phyloP scores from a whole-genome alignment of 2,797 vertebrate genomes.

The Falco naumanni region DNA sequence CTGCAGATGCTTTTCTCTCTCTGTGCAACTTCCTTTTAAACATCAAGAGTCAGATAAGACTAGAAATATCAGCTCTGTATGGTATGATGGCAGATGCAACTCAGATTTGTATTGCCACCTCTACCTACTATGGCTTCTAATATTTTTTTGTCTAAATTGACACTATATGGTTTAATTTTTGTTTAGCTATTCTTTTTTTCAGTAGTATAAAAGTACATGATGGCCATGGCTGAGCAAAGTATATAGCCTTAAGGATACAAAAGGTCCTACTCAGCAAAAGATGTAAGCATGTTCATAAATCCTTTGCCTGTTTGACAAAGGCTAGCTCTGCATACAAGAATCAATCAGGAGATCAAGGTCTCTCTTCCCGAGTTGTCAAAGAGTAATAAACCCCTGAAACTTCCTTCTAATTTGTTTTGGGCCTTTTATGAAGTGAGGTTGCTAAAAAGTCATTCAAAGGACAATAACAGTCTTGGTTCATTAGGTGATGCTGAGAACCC shows the following conservation, averaged over 20 bases:
- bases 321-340: not conserved
- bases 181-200: not conserved
- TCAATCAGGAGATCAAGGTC: constrained; percentile 21
- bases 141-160: not conserved
- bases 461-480: not conserved
- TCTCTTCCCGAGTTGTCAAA: not conserved
- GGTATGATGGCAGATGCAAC: not conserved
- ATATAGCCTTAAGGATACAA: not conserved
- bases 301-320: not conserved
- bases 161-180: not conserved
- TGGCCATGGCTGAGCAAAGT: not conserved
- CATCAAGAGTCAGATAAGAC: not conserved
- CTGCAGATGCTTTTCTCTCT: not conserved
- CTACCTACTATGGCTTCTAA: not conserved
- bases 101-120: not conserved
- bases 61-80: not conserved
- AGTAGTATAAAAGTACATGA: not conserved
- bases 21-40: not conserved
- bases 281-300: constrained; percentile 22
- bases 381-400: not conserved
- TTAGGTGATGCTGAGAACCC: not conserved
- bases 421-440: not conserved
- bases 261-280: constrained; percentile 13
- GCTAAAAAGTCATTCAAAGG: not conserved
- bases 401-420: not conserved